Evolutionary conservation across 2,888 invertebrate species (phyloP).

Genomic region (Polydrusus tereticollis): DNA sequence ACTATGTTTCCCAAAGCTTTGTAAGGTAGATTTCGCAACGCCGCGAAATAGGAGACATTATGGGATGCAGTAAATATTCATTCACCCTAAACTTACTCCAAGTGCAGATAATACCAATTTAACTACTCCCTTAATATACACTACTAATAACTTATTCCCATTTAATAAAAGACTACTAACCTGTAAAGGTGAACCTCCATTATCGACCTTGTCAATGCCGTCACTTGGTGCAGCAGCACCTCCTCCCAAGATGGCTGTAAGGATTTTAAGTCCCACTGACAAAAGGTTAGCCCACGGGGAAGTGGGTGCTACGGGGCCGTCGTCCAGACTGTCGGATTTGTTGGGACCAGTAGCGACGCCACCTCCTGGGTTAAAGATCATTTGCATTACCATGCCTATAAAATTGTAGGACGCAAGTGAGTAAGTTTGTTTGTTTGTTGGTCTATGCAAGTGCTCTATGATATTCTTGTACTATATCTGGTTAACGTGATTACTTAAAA

Average conservation of each 20-base stretch:
- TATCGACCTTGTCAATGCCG: constrained; percentile 92
- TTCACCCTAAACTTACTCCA: too few relatives aligned
- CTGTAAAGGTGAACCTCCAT: constrained; percentile 87
- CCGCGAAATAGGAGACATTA: too few relatives aligned
- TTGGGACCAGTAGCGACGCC: constrained; percentile 77
- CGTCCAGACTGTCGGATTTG: constrained; percentile 83
- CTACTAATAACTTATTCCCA: too few relatives aligned
- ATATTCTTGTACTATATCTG: too few relatives aligned
- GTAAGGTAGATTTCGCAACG: too few relatives aligned
- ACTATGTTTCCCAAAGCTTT: too few relatives aligned
- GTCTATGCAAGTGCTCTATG: background rate
- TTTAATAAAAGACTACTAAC: constrained; percentile 70
- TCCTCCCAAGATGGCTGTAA: constrained; percentile 86
- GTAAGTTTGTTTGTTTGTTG: background rate
- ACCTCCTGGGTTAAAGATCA: constrained; percentile 80
- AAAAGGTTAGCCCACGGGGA: constrained; percentile 92
- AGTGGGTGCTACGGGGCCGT: constrained; percentile 73
- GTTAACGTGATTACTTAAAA: too few relatives aligned
- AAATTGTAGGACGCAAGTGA: too few relatives aligned
- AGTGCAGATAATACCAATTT: too few relatives aligned
- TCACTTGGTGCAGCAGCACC: constrained; percentile 79
- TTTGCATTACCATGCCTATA: constrained; percentile 84
- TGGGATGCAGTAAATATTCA: too few relatives aligned
- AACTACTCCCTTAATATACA: too few relatives aligned
- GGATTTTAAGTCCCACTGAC: constrained; percentile 84